These are phyloP conservation scores for Zaprionus lachaisei DNA, from an alignment of 1,140 invertebrate species.

Conservation along the genomic window DNA sequence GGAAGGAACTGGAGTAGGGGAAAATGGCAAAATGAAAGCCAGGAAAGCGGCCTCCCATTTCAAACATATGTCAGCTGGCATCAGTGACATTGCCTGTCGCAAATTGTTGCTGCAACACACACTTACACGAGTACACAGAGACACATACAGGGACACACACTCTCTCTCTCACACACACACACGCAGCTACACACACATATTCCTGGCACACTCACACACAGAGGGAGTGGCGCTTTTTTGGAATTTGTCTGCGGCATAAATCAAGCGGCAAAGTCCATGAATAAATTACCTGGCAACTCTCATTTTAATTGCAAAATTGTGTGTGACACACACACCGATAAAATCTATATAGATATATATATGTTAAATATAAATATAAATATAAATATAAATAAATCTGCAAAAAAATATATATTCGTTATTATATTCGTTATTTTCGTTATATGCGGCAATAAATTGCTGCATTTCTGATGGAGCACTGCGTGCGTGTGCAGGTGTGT, in stretches of 20 bases:
- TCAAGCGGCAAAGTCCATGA: conserved; percentile 26
- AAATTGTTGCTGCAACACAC: conserved; percentile 14
- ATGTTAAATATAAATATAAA: not conserved
- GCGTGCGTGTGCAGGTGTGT: not conserved
- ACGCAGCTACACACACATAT: too few species aligned
- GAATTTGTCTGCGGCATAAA: conserved; percentile 41
- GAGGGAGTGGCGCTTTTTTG: not conserved
- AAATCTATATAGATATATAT: conserved; percentile 19
- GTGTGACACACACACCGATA: conserved; percentile 5
- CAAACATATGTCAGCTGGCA: conserved; percentile 37
- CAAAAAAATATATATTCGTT: not conserved
- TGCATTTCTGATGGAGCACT: not conserved
- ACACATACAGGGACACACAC: not conserved
- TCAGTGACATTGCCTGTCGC: not conserved
- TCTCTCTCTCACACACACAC: too few species aligned
- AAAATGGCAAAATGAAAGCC: conserved; percentile 17
- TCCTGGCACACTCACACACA: too few species aligned
- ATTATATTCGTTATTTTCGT: not conserved
- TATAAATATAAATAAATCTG: conserved; percentile 1
- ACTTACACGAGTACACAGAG: too few species aligned
- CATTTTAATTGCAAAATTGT: conserved; percentile 50
- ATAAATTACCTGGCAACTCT: conserved; percentile 7
- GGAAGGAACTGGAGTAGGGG: not conserved
- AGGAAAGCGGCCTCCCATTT: conserved; percentile 6
- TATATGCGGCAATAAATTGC: conserved; percentile 9